A percentile compares a stretch with the other conserved stretches of the same genome.
Conservation (phyloP, 2,888 invertebrate species). For the Empis stercorea region DNA sequence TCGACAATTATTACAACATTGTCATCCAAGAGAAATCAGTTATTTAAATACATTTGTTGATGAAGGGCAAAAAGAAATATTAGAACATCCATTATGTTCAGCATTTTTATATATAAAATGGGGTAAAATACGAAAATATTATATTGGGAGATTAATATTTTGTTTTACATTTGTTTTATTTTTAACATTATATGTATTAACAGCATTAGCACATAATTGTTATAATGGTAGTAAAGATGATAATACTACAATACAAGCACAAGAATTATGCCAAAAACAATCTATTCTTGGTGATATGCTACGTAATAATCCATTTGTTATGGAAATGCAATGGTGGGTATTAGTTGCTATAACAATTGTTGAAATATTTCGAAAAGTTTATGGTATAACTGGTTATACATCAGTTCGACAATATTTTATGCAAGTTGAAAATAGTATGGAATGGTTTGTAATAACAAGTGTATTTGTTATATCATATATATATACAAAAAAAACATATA, state of each 20-base stretch:
- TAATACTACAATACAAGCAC: slow-evolving; percentile 57
- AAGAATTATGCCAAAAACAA: slow-evolving; percentile 63
- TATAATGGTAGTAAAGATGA: slow-evolving; percentile 69
- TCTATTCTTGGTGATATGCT: slow-evolving; percentile 64
- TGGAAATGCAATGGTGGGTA: slow-evolving; percentile 76
- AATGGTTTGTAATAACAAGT: slow-evolving; percentile 76
- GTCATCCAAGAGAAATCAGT: slow-evolving; percentile 72
- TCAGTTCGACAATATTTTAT: slow-evolving; percentile 70
- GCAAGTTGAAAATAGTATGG: slow-evolving; percentile 74
- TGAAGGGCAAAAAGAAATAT: slow-evolving; percentile 76
- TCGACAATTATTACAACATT: slow-evolving; percentile 67
- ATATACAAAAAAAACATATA: slow-evolving; percentile 61
- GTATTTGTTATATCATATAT: slow-evolving; percentile 74
- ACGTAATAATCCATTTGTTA: slow-evolving; percentile 59
- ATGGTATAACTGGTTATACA: slow-evolving; percentile 69
- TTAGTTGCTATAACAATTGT: slow-evolving; percentile 64
- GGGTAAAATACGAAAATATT: slow-evolving; percentile 82
- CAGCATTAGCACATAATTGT: slow-evolving; percentile 71
- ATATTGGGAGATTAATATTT: slow-evolving; percentile 63
- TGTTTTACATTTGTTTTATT: slow-evolving; percentile 69
- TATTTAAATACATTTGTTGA: slow-evolving; percentile 78
- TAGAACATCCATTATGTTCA: slow-evolving; percentile 76
- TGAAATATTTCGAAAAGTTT: slow-evolving; percentile 67
- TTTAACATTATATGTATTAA: slow-evolving; percentile 68
- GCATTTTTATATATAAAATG: slow-evolving; percentile 80